Percentiles rank a stretch among this genome's conserved stretches.
phyloP scores from a whole-genome alignment of 2,888 invertebrate genomes.

The Idaea biselata region DNA sequence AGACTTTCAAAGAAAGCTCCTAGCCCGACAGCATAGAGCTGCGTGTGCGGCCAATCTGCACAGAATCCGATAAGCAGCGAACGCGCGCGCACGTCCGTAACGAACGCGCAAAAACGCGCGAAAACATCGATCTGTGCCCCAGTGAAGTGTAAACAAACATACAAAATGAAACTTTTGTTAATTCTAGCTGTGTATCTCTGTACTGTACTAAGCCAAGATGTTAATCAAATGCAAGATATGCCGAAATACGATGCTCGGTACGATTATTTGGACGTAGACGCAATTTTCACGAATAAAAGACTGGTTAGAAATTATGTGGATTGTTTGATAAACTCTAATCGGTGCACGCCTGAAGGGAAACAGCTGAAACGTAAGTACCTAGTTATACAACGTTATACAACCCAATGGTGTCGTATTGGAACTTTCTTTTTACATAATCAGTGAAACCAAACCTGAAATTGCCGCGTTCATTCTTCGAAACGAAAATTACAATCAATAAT shows the following conservation, averaged over 20 bases:
- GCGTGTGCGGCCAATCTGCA: constrained; percentile 42
- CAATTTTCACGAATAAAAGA: constrained; percentile 84
- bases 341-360: constrained; percentile 87
- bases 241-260: constrained; percentile 80
- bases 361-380: constrained; percentile 85
- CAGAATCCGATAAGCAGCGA: constrained; percentile 37
- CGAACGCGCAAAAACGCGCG: constrained; percentile 30
- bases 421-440: not conserved
- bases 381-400: too few species aligned
- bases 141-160: constrained; percentile 16
- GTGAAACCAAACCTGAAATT: not conserved
- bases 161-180: constrained; percentile 58
- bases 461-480: not conserved
- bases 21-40: constrained; percentile 27
- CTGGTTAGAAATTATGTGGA: constrained; percentile 86
- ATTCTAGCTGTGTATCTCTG: constrained; percentile 52
- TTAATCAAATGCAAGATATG: constrained; percentile 54
- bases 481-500: too few species aligned
- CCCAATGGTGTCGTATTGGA: not conserved
- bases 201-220: constrained; percentile 54
- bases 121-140: constrained; percentile 2
- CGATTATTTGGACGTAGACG: constrained; percentile 85
- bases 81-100: constrained; percentile 42
- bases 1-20: constrained; percentile 1
- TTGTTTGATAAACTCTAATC: constrained; percentile 83